Evolutionary conservation across 2,113 vertebrate species (phyloP), one percentile per base, ranked within the genome.

Genomic region (Paradoxurus hermaphroditus): DNA sequence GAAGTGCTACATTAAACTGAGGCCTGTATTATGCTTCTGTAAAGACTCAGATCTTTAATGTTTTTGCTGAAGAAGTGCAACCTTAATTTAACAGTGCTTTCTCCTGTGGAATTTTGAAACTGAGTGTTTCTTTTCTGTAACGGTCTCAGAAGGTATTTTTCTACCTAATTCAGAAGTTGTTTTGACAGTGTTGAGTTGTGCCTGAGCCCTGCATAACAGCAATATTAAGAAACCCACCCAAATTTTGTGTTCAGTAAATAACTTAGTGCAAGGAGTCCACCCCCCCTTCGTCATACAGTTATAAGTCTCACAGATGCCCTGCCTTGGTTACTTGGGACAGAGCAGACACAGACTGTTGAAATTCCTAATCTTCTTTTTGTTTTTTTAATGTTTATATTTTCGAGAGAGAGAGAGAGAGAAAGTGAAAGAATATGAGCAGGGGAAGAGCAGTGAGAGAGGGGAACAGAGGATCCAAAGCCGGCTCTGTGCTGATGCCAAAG

Each of bases 51-150:
- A 95, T 13, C 19, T 92, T 87, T n/a, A 85, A 65, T 68, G 29
- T 49, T 65, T 65, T 93, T 83, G 51, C 36, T 36, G 4, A 85
- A 96, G 92, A 97, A 10, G 0, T 62, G 1, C 34, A 75, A 34
- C 25, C 13, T 7, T 83, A 98, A 91, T 95, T 96, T 95, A 98
- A 92, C n/a, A 95, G 73, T 78, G 14, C 11, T 90, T 93, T 59
- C 51, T 53, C 86, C 95, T 96, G 39, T 89, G n/a, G 36, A 53
- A 46, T 90, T 98, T 82, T 95, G 81, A 95, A 83, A 62, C 1
- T 49, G 31, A 83, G 15, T 23, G 63, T 75, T 97, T 56, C 1
- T 25, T 84, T 96, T 86, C 21, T 15, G 0, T 19, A 36, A 73
- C 63, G 67, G 63, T 14, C 12, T 87, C 4, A 49, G 21, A 34